phyloP scores from a whole-genome alignment of 1,140 invertebrate species.

The Drosophila ogumai region DNA sequence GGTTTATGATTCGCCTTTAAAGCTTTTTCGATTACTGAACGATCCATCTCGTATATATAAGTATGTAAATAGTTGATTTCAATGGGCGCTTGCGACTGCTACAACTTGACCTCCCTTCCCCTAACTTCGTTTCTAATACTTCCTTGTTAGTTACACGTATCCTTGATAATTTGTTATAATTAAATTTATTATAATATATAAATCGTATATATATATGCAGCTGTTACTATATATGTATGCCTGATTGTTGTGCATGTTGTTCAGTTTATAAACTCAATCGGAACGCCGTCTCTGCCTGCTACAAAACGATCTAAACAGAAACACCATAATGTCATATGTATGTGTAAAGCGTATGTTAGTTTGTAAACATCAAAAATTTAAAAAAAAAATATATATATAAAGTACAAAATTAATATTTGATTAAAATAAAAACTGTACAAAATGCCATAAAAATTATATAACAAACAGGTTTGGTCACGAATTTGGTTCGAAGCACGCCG shows the following conservation, averaged over 20 bases:
- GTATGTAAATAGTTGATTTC: slow-evolving; percentile 73
- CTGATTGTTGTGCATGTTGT: slow-evolving; percentile 82
- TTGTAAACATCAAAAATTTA: slow-evolving; percentile 38
- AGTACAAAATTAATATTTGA: slow-evolving; percentile 34
- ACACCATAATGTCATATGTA: slow-evolving; percentile 69
- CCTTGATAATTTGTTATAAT: slow-evolving; percentile 69
- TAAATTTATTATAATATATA: slow-evolving; percentile 60
- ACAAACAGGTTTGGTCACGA: slow-evolving; percentile 79
- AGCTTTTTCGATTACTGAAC: slow-evolving; percentile 63
- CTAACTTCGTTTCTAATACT: slow-evolving; percentile 71
- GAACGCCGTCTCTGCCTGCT: slow-evolving; percentile 64
- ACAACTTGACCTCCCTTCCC: slow-evolving; percentile 32
- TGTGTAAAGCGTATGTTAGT: slow-evolving; percentile 68
- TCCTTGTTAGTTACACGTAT: slow-evolving; percentile 80
- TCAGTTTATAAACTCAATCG: slow-evolving; percentile 67
- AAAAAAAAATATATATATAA: slow-evolving; percentile 3
- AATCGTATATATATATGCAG: slow-evolving; percentile 70
- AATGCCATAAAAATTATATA: slow-evolving; percentile 82
- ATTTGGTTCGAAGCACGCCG: slow-evolving; percentile 78
- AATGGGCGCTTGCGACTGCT: slow-evolving; percentile 80
- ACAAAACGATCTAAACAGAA: slow-evolving; percentile 50
- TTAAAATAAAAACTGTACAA: slow-evolving; percentile 72
- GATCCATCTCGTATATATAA: slow-evolving; percentile 57
- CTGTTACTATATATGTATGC: slow-evolving; percentile 72
- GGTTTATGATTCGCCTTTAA: slow-evolving; percentile 67